Evolutionary conservation across 2,888 invertebrate genomes (phyloP), one percentile per base, ranked within the genome.

Genomic region (Euproctis similis): DNA sequence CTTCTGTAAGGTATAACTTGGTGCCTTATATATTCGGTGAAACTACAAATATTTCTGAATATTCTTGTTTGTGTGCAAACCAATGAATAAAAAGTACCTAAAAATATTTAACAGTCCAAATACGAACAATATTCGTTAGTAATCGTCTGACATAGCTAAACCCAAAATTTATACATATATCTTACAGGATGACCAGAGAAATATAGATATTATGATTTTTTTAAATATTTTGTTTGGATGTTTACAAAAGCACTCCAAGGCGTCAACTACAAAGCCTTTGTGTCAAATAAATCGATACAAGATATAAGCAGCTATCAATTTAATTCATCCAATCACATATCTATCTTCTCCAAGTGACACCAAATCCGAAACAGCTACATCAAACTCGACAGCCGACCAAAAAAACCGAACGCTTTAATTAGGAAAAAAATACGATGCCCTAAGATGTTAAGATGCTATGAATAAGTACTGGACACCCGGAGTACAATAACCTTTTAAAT

Each of bases 401-500:
- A 36, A 37, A 34, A 34, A 39, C 14, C 12, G 9, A 14, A 16
- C 16, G 19, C 24, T 24, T n/a, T 46, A 48, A 50, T 46, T 46
- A 50, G 34, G 34, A 46, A 39, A 49, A 21, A 45, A 49, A 35
- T 32, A 18, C 21, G 8, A 28, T 17, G 34, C 34, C 16, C 11
- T 39, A 28, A 31, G 14, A 41, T 29, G 24, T 39, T 31, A 39
- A 45, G 30, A 42, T 22, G 23, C 36, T 9, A 9, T 42, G 25
- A 42, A 46, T 34, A 36, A 4, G n/a, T n/a, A n/a, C 35, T 28
- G 26, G 24, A 38, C 35, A 46, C 40, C 38, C 43, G 28, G 23
- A 50, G 51, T 41, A 48, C 51, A 48, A 50, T 46, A 48, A 48
- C 51, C 47, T 51, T 48, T 45, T 48, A 43, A 48, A 48, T 48